A percentile compares a stretch with the other conserved stretches of the same genome.
These are phyloP conservation scores for Bos indicus DNA, from an alignment of 2,113 vertebrate species.

Conservation along the genomic window DNA sequence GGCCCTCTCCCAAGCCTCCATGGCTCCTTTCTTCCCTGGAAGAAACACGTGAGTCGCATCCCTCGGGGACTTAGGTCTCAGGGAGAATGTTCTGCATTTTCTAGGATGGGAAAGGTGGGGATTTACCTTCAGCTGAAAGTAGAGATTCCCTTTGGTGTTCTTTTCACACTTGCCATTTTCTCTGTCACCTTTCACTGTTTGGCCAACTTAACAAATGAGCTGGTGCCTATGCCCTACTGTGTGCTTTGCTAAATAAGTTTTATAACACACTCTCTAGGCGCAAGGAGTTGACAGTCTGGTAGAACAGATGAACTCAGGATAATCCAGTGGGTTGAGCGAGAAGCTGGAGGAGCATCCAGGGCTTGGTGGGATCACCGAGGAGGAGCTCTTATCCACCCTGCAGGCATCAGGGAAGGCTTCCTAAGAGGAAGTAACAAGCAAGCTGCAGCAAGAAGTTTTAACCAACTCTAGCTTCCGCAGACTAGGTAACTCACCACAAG, in stretches of 20 bases:
- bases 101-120: background rate
- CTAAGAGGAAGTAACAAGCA: background rate
- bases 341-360: background rate
- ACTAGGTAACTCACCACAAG: background rate
- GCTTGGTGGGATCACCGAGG: background rate
- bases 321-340: background rate
- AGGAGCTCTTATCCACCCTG: background rate
- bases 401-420: background rate
- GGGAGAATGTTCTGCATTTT: background rate
- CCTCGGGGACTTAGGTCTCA: background rate
- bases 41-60: background rate
- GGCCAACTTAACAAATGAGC: background rate
- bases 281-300: background rate
- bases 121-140: background rate
- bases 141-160: too few species aligned
- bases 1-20: background rate
- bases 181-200: background rate
- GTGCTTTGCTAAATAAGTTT: background rate
- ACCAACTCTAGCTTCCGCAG: background rate
- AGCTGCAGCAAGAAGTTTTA: background rate
- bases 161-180: background rate
- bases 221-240: background rate
- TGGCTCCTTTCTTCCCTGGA: background rate
- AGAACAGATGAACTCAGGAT: background rate
- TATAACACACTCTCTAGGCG: background rate